Percentiles rank a stretch among this genome's conserved stretches.
Evolutionary conservation across 2,113 vertebrate genomes (phyloP).

Genomic region (Chrysemys picta): DNA sequence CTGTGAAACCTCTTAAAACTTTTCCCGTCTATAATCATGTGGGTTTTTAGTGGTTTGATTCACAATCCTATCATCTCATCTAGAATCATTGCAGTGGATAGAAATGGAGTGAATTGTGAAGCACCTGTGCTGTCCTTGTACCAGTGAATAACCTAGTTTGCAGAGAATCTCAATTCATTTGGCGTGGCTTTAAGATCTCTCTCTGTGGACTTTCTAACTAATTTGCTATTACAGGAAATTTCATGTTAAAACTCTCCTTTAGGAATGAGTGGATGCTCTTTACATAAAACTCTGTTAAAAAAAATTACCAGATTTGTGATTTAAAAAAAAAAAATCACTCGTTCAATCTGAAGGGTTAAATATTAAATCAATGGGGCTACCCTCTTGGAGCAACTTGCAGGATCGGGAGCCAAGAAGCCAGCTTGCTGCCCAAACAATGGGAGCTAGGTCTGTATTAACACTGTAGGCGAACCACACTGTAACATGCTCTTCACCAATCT

Average conservation of each 20-base stretch:
- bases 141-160: background rate
- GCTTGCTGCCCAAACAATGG: background rate
- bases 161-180: background rate
- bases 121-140: background rate
- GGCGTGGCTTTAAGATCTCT: too few relatives aligned
- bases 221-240: background rate
- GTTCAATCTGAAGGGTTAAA: background rate
- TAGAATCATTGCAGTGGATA: constrained; percentile 3
- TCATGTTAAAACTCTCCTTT: background rate
- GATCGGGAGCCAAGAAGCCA: background rate
- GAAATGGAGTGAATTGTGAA: constrained; percentile 18
- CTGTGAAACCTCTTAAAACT: constrained; percentile 51
- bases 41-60: constrained; percentile 43
- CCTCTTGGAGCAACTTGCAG: background rate
- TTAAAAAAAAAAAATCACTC: background rate
- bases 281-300: background rate
- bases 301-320: background rate
- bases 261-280: background rate
- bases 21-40: constrained; percentile 13
- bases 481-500: background rate
- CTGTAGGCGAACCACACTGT: background rate
- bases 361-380: accelerated
- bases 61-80: constrained; percentile 39
- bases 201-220: background rate
- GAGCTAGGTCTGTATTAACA: background rate